These are phyloP conservation scores for Drosophila dives DNA, from an alignment of 2,888 invertebrate species.

Conservation along the genomic window DNA sequence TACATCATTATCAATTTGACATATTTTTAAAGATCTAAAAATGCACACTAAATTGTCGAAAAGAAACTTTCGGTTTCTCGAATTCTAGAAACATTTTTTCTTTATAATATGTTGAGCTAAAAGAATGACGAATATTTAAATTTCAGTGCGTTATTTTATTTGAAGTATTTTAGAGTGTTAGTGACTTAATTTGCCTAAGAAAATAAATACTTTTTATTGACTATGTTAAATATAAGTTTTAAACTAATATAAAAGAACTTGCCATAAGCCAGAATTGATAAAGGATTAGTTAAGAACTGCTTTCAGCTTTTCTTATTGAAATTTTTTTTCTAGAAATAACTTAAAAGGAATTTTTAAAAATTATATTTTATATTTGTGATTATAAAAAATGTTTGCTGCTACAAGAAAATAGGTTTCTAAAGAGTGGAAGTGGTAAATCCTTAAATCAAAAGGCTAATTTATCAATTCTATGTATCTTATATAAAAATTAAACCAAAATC, in stretches of 20 bases:
- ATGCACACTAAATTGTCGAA: too few species aligned
- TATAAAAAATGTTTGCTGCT: too few species aligned
- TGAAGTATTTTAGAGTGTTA: neutral
- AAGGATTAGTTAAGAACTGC: too few species aligned
- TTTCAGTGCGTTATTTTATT: neutral
- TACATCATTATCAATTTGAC: accelerated
- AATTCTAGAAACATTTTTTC: neutral
- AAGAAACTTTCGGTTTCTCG: too few species aligned
- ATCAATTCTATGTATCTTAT: neutral
- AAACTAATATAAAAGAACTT: too few species aligned
- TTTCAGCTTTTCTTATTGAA: too few species aligned
- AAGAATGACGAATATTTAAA: neutral
- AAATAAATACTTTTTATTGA: neutral
- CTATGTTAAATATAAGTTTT: neutral
- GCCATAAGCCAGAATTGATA: too few species aligned
- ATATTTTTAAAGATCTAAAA: neutral
- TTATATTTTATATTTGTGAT: too few species aligned
- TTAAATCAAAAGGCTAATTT: neutral
- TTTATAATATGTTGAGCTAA: neutral
- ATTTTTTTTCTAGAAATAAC: too few species aligned
- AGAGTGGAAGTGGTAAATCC: neutral
- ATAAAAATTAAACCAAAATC: neutral
- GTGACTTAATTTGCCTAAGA: neutral
- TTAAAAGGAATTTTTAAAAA: too few species aligned
- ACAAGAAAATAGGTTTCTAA: neutral